Evolutionary conservation across 2,113 vertebrate genomes (phyloP), one percentile per base, ranked within the genome.

Genomic region (Jacana jacana): DNA sequence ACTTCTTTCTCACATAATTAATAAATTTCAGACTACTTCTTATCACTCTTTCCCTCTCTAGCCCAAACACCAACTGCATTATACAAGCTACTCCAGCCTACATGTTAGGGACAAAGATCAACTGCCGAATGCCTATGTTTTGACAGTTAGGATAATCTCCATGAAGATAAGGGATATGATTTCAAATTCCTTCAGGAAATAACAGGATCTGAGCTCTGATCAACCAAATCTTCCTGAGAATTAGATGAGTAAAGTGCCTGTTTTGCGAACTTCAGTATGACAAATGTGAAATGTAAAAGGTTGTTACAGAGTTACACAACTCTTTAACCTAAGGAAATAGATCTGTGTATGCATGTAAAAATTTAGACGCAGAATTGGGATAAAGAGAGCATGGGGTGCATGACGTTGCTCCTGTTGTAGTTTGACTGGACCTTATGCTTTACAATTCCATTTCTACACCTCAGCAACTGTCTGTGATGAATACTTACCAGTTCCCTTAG

Each of bases 171-270:
- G 33, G 88, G 17, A 78, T 20, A 7, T 2, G 35, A 75, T 64
- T 89, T 87, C 24, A 86, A 86, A 76, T 60, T 84, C 48, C 51
- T 64, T 70, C 33, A 92, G 40, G 35, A 60, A 88, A 90, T 57
- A 9, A 9, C 28, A 30, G 37, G 22, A 71, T 84, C 17, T 71
- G 13, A 81, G 35, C 44, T 88, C 48, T 48, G 31, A 76, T 27
- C 52, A 76, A 28, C 15, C 8, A 71, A 63, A 14, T 60, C 46
- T 78, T 58, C n/a, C 73, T 11, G 39, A 55, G 39, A 95, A 39
- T 46, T 39, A 51, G 37, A 24, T 17, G 17, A 81, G 35, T 39
- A 81, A 60, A 88, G 88, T 54, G 42, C 6, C 33, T 60, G 6
- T 20, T 60, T 73, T 22, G 7, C 49, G 42, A 88, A 51, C 49